Evolutionary conservation across 2,888 invertebrate species (phyloP).

Genomic region (Trichogramma dendrolimi): DNA sequence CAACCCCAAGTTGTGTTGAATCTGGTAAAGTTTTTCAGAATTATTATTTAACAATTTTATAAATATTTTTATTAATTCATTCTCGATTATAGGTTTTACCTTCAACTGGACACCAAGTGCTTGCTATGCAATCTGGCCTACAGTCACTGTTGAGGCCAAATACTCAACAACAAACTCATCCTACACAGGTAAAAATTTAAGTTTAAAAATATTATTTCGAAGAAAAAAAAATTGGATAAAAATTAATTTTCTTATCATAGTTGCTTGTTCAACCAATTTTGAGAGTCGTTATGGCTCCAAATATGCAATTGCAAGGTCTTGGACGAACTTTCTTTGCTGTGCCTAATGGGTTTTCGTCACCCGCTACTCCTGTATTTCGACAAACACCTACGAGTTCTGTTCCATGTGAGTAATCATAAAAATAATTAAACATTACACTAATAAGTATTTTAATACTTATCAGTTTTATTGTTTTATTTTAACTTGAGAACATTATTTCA

Average conservation of each 20-base stretch:
- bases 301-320: constrained; percentile 56
- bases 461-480: too few species aligned
- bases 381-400: constrained; percentile 50
- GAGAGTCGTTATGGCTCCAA: constrained; percentile 62
- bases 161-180: constrained; percentile 51
- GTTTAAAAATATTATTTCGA: neutral
- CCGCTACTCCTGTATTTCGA: constrained; percentile 48
- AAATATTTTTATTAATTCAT: neutral
- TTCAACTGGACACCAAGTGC: constrained; percentile 55
- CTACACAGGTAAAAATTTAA: constrained; percentile 47
- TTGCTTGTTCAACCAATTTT: constrained; percentile 57
- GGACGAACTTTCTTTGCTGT: constrained; percentile 51
- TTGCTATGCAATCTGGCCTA: constrained; percentile 65
- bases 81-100: constrained; percentile 46
- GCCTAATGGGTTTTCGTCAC: constrained; percentile 49
- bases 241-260: constrained; percentile 36
- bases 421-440: neutral
- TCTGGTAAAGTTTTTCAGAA: constrained; percentile 42
- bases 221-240: constrained; percentile 20
- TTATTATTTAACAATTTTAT: constrained; percentile 1
- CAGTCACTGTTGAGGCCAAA: constrained; percentile 66
- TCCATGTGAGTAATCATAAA: constrained; percentile 41
- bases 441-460: neutral
- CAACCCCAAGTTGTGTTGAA: constrained; percentile 52
- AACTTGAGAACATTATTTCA: too few species aligned